Conservation (phyloP, 2,113 vertebrate species). For the Chascanopsetta lugubris region DNA sequence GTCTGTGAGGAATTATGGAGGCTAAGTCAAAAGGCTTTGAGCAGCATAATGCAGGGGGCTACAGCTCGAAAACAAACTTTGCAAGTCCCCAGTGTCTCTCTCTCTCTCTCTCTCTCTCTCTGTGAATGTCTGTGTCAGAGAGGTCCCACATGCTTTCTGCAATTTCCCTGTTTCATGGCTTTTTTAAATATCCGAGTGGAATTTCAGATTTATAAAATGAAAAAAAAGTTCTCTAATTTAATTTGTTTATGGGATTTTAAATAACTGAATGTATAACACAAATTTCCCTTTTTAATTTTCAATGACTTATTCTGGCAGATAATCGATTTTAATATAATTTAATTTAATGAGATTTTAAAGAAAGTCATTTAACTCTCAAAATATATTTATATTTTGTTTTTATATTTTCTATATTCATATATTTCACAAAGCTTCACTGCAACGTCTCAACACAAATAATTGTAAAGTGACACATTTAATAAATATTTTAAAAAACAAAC, state of each 20-base stretch:
- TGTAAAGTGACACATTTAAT: too few species aligned
- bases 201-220: too few species aligned
- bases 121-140: neutral
- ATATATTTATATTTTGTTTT: too few species aligned
- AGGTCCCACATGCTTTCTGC: constrained; percentile 1
- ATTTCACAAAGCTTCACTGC: too few species aligned
- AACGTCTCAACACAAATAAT: too few species aligned
- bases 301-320: too few species aligned
- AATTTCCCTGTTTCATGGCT: constrained; percentile 14
- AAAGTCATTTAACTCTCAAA: too few species aligned
- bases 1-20: constrained; percentile 63
- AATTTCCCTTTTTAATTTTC: too few species aligned
- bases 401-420: too few species aligned
- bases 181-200: too few species aligned
- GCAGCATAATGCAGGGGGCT: constrained; percentile 40
- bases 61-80: constrained; percentile 59
- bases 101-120: neutral
- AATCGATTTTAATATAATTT: too few species aligned
- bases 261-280: neutral
- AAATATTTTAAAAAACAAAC: neutral
- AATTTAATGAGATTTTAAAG: too few species aligned
- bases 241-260: neutral
- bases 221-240: neutral
- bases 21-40: constrained; percentile 68
- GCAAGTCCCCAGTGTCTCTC: constrained; percentile 14